A percentile compares a stretch with the other conserved stretches of the same genome.
phyloP scores from a whole-genome alignment of 2,797 vertebrate genomes.

The Molossus alvarezi region DNA sequence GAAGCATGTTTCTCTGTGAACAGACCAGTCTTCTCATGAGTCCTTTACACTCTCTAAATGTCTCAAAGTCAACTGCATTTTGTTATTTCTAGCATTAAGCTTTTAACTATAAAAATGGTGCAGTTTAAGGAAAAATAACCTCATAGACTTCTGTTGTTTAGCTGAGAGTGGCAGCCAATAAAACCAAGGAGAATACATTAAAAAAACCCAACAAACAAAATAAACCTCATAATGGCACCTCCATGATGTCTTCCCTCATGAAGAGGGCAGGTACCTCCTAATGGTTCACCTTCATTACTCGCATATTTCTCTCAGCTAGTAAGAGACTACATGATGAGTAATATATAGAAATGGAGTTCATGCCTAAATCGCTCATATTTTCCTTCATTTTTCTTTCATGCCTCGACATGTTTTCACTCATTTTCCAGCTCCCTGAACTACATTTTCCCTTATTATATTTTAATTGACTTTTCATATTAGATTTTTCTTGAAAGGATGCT shows the following conservation, averaged over 20 bases:
- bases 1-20: neutral
- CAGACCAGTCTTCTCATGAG: neutral
- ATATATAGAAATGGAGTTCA: neutral
- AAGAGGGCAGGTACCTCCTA: neutral
- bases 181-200: conserved; percentile 12
- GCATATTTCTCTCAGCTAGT: neutral
- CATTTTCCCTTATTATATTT: conserved; percentile 72
- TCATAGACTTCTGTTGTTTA: neutral
- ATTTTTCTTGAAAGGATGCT: conserved; percentile 70
- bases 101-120: neutral
- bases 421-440: conserved; percentile 67
- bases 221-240: neutral
- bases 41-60: neutral
- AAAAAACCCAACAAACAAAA: neutral
- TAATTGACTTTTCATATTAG: conserved; percentile 73
- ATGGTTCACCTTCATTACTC: neutral
- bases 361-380: conserved; percentile 35
- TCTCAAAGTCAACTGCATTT: neutral
- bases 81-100: neutral
- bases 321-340: neutral
- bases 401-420: conserved; percentile 41
- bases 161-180: neutral
- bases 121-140: neutral
- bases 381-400: conserved; percentile 62
- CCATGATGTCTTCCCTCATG: neutral